phyloP scores from a whole-genome alignment of 1,140 invertebrate genomes.

The Pollicipes pollicipes region DNA sequence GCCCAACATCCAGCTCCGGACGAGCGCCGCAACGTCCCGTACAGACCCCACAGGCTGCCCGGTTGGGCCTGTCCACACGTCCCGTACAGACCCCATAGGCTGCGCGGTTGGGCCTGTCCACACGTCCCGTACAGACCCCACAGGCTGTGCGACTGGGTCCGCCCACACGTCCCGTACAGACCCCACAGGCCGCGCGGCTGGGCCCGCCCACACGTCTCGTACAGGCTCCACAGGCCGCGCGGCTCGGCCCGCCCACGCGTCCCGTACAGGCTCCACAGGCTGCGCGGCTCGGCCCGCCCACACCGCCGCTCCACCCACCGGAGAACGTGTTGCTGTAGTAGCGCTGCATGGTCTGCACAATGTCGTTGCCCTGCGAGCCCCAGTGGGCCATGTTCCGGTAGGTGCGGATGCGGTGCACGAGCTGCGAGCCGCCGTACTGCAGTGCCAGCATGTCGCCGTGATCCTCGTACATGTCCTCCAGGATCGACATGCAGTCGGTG shows the following conservation, averaged over 20 bases:
- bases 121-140: no score
- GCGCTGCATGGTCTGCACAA: conserved; percentile 92
- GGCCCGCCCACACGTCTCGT: background rate
- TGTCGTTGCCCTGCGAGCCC: conserved; percentile 95
- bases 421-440: conserved; percentile 95
- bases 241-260: background rate
- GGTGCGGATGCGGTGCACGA: conserved; percentile 83
- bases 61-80: no score
- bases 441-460: conserved; percentile 94
- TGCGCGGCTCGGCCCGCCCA: no score
- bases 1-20: no score
- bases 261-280: no score
- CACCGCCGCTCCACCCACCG: conserved; percentile 26
- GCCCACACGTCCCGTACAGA: background rate
- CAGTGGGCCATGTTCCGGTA: conserved; percentile 82
- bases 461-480: conserved; percentile 95
- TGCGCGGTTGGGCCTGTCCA: no score
- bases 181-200: background rate
- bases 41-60: no score
- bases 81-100: no score
- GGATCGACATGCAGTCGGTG: conserved; percentile 79
- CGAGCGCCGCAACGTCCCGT: no score
- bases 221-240: background rate
- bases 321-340: conserved; percentile 99
- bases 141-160: no score